Evolutionary conservation across 2,113 vertebrate species (phyloP), one percentile per base, ranked within the genome.

Genomic region (Hydrochoerus hydrochaeris): DNA sequence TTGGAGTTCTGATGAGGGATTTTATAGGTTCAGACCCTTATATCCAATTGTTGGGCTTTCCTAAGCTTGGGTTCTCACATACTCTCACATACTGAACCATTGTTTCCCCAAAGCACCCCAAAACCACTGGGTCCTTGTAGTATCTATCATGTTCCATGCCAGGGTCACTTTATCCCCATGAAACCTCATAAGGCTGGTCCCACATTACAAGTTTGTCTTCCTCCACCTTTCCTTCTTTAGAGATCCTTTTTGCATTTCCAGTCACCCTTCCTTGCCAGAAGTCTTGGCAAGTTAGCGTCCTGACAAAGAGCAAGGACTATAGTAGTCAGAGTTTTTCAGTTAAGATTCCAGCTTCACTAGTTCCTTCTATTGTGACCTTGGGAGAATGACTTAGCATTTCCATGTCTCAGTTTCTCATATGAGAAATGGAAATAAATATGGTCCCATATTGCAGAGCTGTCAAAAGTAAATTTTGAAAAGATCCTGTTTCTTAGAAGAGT

Each of bases 331-430:
- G 75, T 17, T 85, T 9, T 60, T 58, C 41, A 10, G 32, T 75
- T 75, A 90, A 87, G 88, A 73, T 93, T 38, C 26, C 0, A 62
- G 7, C 49, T 91, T 71, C n/a, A 82, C 9, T 0, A 94, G 5
- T 96, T 96, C 95, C 95, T 90, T 58, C 86, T 0, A 80, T 17
- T 7, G 14, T 91, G 57, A 89, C 63, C 26, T 77, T 63, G 41
- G 73, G 49, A 75, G 80, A 84, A 26, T 90, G 75, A 96, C 77
- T 94, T 93, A 90, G 77, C 82, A 71, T 88, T 82, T 92, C 41
- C 90, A 78, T 97, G 71, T 19, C 90, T 97, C 57, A 46, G 71
- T 38, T 16, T 85, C 54, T 97, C 32, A 89, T 94, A 67, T 38
- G 46, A 82, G 94, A 95, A 91, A 63, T 78, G 11, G 3, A 57